Base-by-base conservation (phyloP, 2,113 vertebrate genomes). In the Rhinolophus ferrumequinum region DNA sequence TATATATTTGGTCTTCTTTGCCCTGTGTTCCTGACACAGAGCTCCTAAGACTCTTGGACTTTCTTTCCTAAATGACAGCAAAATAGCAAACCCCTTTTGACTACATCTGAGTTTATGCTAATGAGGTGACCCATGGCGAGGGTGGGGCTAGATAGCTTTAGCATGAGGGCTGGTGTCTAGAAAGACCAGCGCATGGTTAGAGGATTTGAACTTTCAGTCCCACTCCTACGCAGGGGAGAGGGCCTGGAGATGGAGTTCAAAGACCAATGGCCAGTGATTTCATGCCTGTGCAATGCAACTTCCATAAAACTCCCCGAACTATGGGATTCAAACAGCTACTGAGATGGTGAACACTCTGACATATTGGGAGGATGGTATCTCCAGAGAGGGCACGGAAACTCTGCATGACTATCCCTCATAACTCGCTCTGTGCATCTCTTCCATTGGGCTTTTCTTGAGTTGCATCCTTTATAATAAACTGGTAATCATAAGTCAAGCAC, bases 361-460 rank as follows among this genome's bases (percentile, higher is more conserved):
- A 2, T 10, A 12, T 11, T 69, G 9, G 62, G 24, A 35, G 47
- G 64, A 30, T 14, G 4, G 56, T 18, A 6, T 5, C 35, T 6
- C n/a, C 5, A 24, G 79, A 24, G 1, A 21, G 18, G 6, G 30
- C 16, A 19, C 2, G 14, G 58, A 28, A 21, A 13, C 12, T 1
- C 26, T 4, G 3, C 9, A 19, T 2, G 2, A 28, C n/a, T 8
- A 44, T 0, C 7, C 50, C 14, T 5, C 4, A 22, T 0, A 30
- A 12, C 73, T 8, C 15, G 13, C 21, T 35, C 4, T 80, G 8
- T 16, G 13, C 22, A 85, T 58, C 60, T 22, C 35, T 72, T 70
- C 79, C 2, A 26, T 28, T 30, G 75, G 4, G 5, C 33, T 35
- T 15, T 33, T 77, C 19, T 54, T 38, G 26, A 83, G n/a, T 54